These are phyloP conservation scores for Helicoverpa armigera DNA, from an alignment of 1,140 invertebrate species.

Conservation along the genomic window DNA sequence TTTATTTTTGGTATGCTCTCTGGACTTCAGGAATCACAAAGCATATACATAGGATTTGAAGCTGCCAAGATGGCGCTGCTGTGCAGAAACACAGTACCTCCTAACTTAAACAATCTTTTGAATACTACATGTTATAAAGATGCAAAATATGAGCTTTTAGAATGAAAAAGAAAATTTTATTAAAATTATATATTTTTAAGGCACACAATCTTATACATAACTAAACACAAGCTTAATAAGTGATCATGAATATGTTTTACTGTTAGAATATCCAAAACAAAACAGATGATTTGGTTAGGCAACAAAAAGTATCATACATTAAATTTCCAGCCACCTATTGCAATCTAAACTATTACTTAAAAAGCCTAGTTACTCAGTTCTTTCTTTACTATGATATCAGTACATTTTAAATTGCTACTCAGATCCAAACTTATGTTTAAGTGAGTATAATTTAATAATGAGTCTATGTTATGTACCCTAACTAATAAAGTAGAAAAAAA, in stretches of 20 bases:
- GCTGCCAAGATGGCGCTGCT: slow-evolving; percentile 86
- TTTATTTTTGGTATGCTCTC: slow-evolving; percentile 87
- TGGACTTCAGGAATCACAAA: slow-evolving; percentile 80
- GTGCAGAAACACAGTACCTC: slow-evolving; percentile 85
- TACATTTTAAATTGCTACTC: no score
- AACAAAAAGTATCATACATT: no score
- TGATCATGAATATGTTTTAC: no score
- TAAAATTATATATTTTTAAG: slow-evolving; percentile 10
- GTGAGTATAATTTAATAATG: neutral
- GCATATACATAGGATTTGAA: slow-evolving; percentile 87
- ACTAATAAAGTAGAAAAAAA: neutral
- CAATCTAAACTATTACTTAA: no score
- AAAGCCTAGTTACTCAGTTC: no score
- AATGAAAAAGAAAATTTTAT: neutral
- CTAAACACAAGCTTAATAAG: no score
- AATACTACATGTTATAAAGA: neutral
- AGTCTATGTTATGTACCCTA: slow-evolving; percentile 7
- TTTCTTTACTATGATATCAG: no score
- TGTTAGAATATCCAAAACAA: no score
- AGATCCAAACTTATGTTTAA: no score
- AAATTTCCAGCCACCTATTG: no score
- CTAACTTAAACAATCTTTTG: slow-evolving; percentile 51
- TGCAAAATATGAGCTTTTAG: neutral
- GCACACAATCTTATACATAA: slow-evolving; percentile 8
- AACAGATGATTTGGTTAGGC: no score